Conservation (phyloP, 2,113 vertebrate genomes). For the Fulica atra region DNA sequence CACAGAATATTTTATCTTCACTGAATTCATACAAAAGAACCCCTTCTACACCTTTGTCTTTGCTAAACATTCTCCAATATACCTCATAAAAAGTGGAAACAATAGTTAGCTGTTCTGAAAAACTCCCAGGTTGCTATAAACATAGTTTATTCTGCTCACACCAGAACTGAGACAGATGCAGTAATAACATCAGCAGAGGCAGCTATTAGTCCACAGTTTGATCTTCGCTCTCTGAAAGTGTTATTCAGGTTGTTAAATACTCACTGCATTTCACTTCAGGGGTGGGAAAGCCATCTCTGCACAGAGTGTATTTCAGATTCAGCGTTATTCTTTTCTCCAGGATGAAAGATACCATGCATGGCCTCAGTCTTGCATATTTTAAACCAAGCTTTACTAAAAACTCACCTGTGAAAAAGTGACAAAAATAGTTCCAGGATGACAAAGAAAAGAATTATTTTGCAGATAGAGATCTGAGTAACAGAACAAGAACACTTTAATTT, state of each 20-base stretch:
- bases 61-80: not conserved
- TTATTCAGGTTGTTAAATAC: not conserved
- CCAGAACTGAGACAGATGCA: not conserved
- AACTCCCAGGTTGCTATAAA: not conserved
- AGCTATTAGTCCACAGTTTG: not conserved
- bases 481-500: not conserved
- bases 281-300: not conserved
- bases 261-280: not conserved
- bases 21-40: not conserved
- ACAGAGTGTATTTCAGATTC: not conserved
- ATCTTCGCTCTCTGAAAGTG: not conserved
- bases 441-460: not conserved
- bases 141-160: not conserved
- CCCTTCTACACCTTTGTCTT: not conserved
- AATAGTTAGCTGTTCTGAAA: not conserved
- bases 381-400: not conserved
- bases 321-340: not conserved
- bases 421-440: not conserved
- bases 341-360: not conserved
- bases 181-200: not conserved
- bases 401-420: not conserved
- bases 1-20: not conserved
- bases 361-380: not conserved
- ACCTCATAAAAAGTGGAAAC: not conserved
- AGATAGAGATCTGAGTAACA: not conserved